phyloP scores from a whole-genome alignment of 2,797 vertebrate genomes.

The Betta splendens region DNA sequence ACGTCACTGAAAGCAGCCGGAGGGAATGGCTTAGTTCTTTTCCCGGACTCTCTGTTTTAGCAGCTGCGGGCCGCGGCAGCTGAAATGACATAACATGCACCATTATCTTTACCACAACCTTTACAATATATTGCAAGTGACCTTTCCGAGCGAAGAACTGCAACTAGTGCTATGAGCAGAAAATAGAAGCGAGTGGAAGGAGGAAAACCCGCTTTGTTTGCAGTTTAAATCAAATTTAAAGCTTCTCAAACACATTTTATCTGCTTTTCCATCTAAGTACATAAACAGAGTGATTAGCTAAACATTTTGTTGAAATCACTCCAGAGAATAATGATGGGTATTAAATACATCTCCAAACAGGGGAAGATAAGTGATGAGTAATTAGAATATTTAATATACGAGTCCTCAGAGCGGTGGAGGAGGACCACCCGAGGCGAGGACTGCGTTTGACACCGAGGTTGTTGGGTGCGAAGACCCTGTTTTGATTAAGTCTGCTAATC shows the following conservation, averaged over 20 bases:
- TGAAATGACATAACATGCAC: conserved; percentile 72
- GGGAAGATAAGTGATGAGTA: conserved; percentile 51
- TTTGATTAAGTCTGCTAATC: conserved; percentile 72
- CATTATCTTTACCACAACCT: conserved; percentile 74
- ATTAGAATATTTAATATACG: conserved; percentile 41
- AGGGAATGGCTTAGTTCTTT: conserved; percentile 65
- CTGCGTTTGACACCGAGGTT: conserved; percentile 50
- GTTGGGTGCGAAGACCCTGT: conserved; percentile 61
- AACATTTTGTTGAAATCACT: conserved; percentile 40
- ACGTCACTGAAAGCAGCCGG: conserved; percentile 64
- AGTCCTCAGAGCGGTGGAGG: conserved; percentile 37
- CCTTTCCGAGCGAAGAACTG: conserved; percentile 60
- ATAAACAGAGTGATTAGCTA: conserved; percentile 26
- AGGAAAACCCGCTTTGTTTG: conserved; percentile 42
- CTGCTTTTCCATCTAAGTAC: conserved; percentile 21
- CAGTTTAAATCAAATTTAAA: conserved; percentile 25
- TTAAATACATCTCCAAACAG: conserved; percentile 30
- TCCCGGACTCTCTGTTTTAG: conserved; percentile 67
- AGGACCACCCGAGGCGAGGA: conserved; percentile 56
- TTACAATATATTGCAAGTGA: conserved; percentile 64
- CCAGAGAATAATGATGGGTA: conserved; percentile 32
- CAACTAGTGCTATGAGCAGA: conserved; percentile 37
- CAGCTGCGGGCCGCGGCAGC: conserved; percentile 66
- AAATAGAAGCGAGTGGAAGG: conserved; percentile 48
- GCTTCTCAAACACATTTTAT: conserved; percentile 31